Conservation (phyloP, 2,113 vertebrate species). For the Tricholaema leucomelas region DNA sequence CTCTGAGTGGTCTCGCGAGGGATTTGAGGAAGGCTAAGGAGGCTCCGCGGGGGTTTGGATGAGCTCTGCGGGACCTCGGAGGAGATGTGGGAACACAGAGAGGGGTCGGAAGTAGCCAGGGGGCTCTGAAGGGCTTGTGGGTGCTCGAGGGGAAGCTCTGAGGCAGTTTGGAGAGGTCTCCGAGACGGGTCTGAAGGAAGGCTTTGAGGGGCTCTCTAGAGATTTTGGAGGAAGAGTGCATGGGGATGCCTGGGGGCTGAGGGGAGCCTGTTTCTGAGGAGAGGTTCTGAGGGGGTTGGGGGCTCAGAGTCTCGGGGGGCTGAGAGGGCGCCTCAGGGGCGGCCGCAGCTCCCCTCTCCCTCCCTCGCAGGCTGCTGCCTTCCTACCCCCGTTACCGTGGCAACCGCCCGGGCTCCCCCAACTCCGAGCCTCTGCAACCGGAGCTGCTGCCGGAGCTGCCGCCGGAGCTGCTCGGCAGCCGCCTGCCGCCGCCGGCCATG, state of each 20-base stretch:
- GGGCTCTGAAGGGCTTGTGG: neutral
- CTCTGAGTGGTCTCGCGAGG: neutral
- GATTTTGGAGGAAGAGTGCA: neutral
- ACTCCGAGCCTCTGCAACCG: constrained; percentile 21
- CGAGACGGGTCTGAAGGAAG: neutral
- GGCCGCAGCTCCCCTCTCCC: constrained; percentile 15
- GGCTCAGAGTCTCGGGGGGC: neutral
- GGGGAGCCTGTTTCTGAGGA: neutral
- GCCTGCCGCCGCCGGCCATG: constrained; percentile 55
- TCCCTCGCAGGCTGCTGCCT: constrained; percentile 62
- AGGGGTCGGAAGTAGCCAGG: neutral
- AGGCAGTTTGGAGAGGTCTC: neutral
- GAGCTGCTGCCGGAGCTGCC: constrained; percentile 31
- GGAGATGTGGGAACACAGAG: neutral
- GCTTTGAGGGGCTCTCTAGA: neutral
- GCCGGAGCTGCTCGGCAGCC: constrained; percentile 44
- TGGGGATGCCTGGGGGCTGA: neutral
- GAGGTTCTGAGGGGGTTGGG: neutral
- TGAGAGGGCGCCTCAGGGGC: neutral
- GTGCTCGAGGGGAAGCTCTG: neutral
- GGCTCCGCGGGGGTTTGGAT: neutral
- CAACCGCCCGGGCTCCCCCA: constrained; percentile 71
- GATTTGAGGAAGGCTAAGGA: neutral
- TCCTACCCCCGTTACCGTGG: constrained; percentile 71
- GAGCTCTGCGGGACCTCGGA: neutral